Percentiles rank a stretch among this genome's conserved stretches.
Conservation (phyloP, 1,140 invertebrate species). For the Conus betulinus region DNA sequence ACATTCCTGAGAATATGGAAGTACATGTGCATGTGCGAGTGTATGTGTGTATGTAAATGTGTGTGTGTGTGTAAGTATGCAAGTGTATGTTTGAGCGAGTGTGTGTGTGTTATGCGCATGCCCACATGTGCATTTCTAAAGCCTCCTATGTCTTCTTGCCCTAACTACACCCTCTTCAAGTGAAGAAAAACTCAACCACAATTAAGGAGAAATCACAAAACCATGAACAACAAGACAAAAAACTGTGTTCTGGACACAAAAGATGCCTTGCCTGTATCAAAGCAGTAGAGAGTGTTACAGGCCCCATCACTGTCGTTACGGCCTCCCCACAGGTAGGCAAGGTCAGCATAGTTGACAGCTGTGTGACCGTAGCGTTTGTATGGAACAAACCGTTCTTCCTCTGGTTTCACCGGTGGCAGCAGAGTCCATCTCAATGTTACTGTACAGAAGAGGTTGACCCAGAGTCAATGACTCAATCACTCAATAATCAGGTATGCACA, state of each 20-base stretch:
- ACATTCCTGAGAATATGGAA: no score
- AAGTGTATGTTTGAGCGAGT: no score
- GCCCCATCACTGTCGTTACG: constrained; percentile 87
- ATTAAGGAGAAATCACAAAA: no score
- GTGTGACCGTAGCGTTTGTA: constrained; percentile 90
- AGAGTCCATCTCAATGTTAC: constrained; percentile 77
- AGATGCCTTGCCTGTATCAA: constrained; percentile 81
- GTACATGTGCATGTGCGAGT: no score
- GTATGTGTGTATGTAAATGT: no score
- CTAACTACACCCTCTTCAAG: no score
- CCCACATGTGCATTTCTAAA: no score
- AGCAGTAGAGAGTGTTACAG: constrained; percentile 87
- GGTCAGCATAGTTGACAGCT: constrained; percentile 85
- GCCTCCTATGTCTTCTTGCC: not conserved
- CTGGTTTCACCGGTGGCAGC: constrained; percentile 63
- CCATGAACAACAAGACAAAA: no score
- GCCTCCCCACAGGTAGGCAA: constrained; percentile 93
- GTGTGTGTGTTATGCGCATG: no score
- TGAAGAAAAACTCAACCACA: no score
- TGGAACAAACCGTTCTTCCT: constrained; percentile 64
- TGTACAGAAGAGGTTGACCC: constrained; percentile 55
- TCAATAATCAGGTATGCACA: not conserved
- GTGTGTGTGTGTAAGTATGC: no score
- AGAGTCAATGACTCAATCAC: not conserved
- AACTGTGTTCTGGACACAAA: no score